These are phyloP conservation scores for Hydraecia micacea DNA, from an alignment of 2,888 invertebrate species.

Conservation along the genomic window DNA sequence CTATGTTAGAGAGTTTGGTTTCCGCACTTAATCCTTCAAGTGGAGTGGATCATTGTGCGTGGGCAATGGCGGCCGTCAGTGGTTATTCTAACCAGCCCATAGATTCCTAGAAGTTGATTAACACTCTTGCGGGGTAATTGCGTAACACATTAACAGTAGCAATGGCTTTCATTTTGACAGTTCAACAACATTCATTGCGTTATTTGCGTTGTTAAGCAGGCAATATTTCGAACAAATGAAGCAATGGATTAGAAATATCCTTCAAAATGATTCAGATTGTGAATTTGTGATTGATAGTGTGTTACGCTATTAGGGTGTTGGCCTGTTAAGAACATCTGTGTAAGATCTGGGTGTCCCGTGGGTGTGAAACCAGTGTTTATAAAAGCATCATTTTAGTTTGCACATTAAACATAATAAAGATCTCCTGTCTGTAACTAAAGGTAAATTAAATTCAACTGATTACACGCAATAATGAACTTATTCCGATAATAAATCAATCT, in stretches of 20 bases:
- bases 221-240: background rate
- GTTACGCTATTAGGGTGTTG: too few species aligned
- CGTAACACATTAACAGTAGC: too few species aligned
- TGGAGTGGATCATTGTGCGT: background rate
- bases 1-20: background rate
- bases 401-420: background rate
- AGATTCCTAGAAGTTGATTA: background rate
- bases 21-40: background rate
- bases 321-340: too few species aligned
- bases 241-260: background rate
- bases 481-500: slow-evolving; percentile 4
- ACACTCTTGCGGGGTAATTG: too few species aligned
- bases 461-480: slow-evolving; percentile 12
- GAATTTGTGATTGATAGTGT: too few species aligned
- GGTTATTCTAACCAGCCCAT: background rate
- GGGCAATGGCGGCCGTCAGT: background rate
- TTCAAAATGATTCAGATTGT: too few species aligned
- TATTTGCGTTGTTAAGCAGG: background rate
- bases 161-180: too few species aligned
- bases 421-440: background rate
- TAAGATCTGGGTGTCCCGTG: background rate
- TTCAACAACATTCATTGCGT: too few species aligned
- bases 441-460: background rate
- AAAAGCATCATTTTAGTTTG: background rate
- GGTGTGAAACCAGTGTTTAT: background rate